A percentile compares a stretch with the other conserved stretches of the same genome.
Conservation (phyloP, 2,888 invertebrate genomes). For the Tigriopus californicus region DNA sequence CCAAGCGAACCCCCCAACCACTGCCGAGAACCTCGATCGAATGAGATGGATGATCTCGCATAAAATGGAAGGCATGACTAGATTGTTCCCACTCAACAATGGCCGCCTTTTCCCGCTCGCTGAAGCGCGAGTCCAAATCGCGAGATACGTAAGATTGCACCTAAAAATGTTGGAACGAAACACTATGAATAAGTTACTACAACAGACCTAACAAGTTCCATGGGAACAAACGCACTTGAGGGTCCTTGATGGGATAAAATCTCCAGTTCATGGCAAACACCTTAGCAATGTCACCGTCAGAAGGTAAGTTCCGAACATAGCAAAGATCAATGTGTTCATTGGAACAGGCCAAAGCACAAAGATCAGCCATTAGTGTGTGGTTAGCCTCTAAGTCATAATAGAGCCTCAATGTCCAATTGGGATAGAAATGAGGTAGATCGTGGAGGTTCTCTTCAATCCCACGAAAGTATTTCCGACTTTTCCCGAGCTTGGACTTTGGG, state of each 20-base stretch:
- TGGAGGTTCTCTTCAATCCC: slow-evolving; percentile 14
- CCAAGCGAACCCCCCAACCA: slow-evolving; percentile 9
- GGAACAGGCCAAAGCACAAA: slow-evolving; percentile 1
- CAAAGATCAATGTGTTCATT: slow-evolving; percentile 16
- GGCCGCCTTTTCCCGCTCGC: background rate
- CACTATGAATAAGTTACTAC: no score
- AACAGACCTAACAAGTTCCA: no score
- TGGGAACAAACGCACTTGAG: slow-evolving; percentile 2
- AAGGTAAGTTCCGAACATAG: slow-evolving; percentile 10
- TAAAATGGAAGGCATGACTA: slow-evolving; percentile 9
- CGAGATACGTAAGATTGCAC: background rate
- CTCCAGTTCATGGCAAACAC: slow-evolving; percentile 17
- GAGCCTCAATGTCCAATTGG: slow-evolving; percentile 10
- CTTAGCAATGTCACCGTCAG: slow-evolving; percentile 7
- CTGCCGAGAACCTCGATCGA: slow-evolving; percentile 6
- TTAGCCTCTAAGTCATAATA: slow-evolving; percentile 10
- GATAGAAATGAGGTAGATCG: slow-evolving; percentile 9
- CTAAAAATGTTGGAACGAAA: no score
- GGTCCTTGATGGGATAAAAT: slow-evolving; percentile 15
- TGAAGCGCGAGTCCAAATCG: slow-evolving; percentile 14
- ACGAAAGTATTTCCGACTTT: slow-evolving; percentile 12
- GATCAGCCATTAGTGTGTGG: background rate
- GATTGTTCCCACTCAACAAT: slow-evolving; percentile 4
- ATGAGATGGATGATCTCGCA: slow-evolving; percentile 15
- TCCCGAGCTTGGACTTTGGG: background rate